Conservation (phyloP, 2,797 vertebrate genomes). For the Amblyraja radiata region DNA sequence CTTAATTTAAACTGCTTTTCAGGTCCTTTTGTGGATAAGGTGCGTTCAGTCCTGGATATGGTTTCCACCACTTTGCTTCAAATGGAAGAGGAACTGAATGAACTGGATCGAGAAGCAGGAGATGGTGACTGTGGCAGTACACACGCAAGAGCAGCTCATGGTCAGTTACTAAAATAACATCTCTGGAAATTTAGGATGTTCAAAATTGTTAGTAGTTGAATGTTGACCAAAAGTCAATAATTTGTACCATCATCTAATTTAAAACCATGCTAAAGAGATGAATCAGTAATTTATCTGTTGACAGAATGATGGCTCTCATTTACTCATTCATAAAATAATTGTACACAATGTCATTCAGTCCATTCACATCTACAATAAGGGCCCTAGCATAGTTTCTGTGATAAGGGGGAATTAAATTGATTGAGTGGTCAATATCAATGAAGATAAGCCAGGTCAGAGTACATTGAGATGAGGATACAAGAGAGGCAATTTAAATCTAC, state of each 20-base stretch:
- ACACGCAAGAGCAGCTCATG: slow-evolving; percentile 71
- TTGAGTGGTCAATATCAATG: neutral
- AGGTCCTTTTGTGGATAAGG: slow-evolving; percentile 55
- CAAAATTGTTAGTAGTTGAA: neutral
- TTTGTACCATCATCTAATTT: neutral
- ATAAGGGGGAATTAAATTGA: neutral
- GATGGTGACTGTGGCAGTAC: slow-evolving; percentile 91
- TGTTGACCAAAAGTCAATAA: neutral
- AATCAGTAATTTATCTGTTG: neutral
- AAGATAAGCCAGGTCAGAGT: neutral
- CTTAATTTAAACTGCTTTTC: neutral
- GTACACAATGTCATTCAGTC: neutral
- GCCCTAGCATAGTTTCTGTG: neutral
- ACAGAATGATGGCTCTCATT: neutral
- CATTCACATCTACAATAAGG: neutral
- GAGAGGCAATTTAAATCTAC: neutral
- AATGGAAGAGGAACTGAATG: slow-evolving; percentile 73
- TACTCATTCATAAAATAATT: neutral
- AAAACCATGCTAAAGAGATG: neutral
- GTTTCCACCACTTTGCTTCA: slow-evolving; percentile 65
- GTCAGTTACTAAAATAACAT: slow-evolving; percentile 50
- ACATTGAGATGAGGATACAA: neutral
- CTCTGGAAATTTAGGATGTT: neutral
- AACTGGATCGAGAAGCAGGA: slow-evolving; percentile 76
- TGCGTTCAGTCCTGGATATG: slow-evolving; percentile 53